A percentile compares a stretch with the other conserved stretches of the same genome.
These are phyloP conservation scores for Mythimna impura DNA, from an alignment of 2,888 invertebrate genomes.

Conservation along the genomic window DNA sequence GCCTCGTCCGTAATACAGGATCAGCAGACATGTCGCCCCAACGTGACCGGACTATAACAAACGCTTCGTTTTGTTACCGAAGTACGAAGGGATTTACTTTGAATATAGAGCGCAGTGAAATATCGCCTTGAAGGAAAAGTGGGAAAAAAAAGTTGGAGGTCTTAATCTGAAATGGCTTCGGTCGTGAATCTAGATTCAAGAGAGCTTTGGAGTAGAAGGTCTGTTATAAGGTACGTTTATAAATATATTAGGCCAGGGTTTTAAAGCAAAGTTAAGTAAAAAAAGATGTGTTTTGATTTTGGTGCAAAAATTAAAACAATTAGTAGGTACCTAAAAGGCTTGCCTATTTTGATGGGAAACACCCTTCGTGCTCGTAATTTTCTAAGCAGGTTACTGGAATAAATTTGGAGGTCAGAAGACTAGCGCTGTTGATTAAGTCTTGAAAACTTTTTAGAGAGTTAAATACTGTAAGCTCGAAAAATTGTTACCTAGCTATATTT, in stretches of 20 bases:
- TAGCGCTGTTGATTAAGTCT: background rate
- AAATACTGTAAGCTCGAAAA: background rate
- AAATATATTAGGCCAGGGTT: too few relatives aligned
- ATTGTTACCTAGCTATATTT: background rate
- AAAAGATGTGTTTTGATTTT: too few relatives aligned
- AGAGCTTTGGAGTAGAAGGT: background rate
- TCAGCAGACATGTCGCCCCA: slow-evolving; percentile 47
- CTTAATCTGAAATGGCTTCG: background rate
- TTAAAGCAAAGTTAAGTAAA: too few relatives aligned
- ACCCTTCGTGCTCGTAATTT: background rate
- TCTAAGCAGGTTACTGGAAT: background rate
- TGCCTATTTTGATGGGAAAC: too few relatives aligned
- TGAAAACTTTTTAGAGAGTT: background rate
- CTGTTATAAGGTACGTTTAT: too few relatives aligned
- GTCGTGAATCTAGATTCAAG: background rate
- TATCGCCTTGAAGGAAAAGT: background rate
- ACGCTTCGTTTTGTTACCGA: slow-evolving; percentile 11
- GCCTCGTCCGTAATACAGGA: slow-evolving; percentile 38
- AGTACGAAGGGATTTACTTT: slow-evolving; percentile 31
- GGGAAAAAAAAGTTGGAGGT: slow-evolving; percentile 10
- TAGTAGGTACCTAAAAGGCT: too few relatives aligned
- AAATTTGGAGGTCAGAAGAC: background rate
- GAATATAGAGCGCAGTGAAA: slow-evolving; percentile 17
- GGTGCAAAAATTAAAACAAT: too few relatives aligned
- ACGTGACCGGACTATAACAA: slow-evolving; percentile 48